Percentiles rank a stretch among this genome's conserved stretches.
Conservation (phyloP, 2,113 vertebrate species). For the Epinephelus lanceolatus region DNA sequence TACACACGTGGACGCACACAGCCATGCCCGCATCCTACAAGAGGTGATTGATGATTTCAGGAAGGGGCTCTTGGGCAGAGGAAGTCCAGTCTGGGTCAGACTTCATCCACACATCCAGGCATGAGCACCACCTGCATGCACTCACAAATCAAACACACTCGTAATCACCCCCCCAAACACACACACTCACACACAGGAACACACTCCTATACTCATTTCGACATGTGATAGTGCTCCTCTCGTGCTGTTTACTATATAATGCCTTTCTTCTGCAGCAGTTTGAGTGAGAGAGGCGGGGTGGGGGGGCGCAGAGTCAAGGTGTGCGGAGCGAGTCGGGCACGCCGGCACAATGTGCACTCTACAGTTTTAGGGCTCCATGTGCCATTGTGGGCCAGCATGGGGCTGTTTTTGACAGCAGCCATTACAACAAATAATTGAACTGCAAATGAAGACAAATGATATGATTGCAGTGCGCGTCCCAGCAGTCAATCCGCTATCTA, state of each 20-base stretch:
- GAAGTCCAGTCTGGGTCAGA: slow-evolving; percentile 83
- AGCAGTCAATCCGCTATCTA: slow-evolving; percentile 84
- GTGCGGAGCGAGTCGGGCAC: slow-evolving; percentile 31
- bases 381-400: slow-evolving; percentile 62
- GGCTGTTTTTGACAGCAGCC: slow-evolving; percentile 79
- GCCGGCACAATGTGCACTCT: slow-evolving; percentile 22
- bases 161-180: slow-evolving; percentile 2
- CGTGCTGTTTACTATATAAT: slow-evolving; percentile 50
- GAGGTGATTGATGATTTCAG: slow-evolving; percentile 81
- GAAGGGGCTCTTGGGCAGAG: slow-evolving; percentile 77
- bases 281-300: neutral
- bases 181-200: slow-evolving; percentile 15
- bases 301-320: slow-evolving; percentile 50
- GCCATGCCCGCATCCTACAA: slow-evolving; percentile 41
- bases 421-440: slow-evolving; percentile 85
- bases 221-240: slow-evolving; percentile 57
- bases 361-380: slow-evolving; percentile 52
- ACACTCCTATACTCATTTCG: slow-evolving; percentile 23
- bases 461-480: slow-evolving; percentile 77
- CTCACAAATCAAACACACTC: slow-evolving; percentile 58
- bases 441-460: slow-evolving; percentile 87
- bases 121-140: slow-evolving; percentile 76
- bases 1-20: slow-evolving; percentile 29
- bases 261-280: slow-evolving; percentile 47
- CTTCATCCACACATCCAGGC: slow-evolving; percentile 68